Evolutionary conservation across 2,113 vertebrate species (phyloP).

Genomic region (Perca fluviatilis): DNA sequence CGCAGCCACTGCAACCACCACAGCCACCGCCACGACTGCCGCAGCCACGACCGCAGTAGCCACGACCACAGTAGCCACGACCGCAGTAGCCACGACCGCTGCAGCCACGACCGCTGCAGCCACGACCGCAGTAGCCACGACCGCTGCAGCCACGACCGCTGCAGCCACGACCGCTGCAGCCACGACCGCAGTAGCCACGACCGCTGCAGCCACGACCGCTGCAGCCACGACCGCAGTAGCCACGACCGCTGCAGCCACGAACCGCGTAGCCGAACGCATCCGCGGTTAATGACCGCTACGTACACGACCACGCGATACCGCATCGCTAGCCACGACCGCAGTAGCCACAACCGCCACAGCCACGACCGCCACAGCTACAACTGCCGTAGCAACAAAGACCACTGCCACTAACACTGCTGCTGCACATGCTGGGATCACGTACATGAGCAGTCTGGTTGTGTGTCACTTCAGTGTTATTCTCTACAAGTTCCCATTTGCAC

Average conservation of each 20-base stretch:
- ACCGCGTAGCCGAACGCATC: no score
- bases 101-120: accelerated
- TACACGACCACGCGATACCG: no score
- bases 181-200: accelerated
- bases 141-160: accelerated
- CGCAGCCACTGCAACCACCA: accelerated
- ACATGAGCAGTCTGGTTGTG: conserved; percentile 5
- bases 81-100: accelerated
- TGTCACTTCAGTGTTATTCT: conserved; percentile 40
- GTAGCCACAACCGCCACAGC: accelerated
- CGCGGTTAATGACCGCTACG: no score
- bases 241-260: accelerated
- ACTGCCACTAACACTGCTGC: not conserved
- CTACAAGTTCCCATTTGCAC: not conserved
- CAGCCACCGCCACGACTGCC: accelerated
- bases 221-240: accelerated
- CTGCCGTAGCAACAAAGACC: not conserved
- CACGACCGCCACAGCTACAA: accelerated
- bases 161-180: accelerated
- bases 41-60: accelerated
- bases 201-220: accelerated
- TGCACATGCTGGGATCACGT: conserved; percentile 1
- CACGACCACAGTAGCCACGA: accelerated
- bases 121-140: accelerated
- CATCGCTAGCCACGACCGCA: accelerated